phyloP scores from a whole-genome alignment of 2,797 vertebrate genomes.

The Lerista edwardsae region DNA sequence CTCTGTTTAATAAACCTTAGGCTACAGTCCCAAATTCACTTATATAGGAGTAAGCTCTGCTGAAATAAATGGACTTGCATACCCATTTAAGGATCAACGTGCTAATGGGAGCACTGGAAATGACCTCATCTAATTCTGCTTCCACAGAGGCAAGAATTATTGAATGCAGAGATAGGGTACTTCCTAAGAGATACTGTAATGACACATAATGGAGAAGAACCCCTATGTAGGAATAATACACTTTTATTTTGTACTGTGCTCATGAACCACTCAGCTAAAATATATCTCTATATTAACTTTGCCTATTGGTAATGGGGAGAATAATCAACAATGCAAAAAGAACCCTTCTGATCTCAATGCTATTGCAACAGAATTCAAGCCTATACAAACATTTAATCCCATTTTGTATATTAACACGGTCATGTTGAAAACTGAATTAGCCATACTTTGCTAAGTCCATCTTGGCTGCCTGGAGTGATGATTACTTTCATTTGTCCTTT shows the following conservation, averaged over 20 bases:
- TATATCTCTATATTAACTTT: background rate
- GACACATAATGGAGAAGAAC: background rate
- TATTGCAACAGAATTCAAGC: background rate
- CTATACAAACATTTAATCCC: background rate
- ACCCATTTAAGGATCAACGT: background rate
- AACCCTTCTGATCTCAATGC: background rate
- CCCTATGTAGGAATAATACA: background rate
- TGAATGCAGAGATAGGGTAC: background rate
- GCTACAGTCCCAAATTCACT: background rate
- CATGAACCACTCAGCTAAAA: background rate
- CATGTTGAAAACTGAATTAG: background rate
- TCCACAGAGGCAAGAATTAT: background rate
- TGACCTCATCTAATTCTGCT: background rate
- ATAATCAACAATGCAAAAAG: background rate
- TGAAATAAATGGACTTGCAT: background rate
- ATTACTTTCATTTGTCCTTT: constrained; percentile 88
- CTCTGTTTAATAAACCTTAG: background rate
- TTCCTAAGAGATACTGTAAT: background rate
- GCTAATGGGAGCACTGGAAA: background rate
- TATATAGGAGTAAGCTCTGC: too few relatives aligned
- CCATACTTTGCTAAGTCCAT: constrained; percentile 87
- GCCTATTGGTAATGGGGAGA: background rate
- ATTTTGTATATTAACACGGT: background rate
- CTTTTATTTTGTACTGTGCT: background rate
- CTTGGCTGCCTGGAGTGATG: constrained; percentile 87